Conservation (phyloP, 2,113 vertebrate genomes). For the Sphyrna mokarran region DNA sequence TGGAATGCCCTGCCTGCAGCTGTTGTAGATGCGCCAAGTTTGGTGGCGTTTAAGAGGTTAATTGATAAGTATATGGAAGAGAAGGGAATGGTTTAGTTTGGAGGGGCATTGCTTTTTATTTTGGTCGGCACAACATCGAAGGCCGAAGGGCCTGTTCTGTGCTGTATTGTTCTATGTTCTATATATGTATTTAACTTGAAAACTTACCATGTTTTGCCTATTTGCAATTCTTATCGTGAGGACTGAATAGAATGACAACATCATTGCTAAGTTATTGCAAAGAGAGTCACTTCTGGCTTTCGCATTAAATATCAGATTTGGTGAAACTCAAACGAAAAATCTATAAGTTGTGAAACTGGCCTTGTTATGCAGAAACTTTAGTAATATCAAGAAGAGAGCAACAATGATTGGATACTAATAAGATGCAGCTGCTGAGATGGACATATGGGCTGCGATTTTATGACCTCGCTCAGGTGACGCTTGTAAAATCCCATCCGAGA, state of each 20-base stretch:
- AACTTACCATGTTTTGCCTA: neutral
- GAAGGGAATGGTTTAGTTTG: no score
- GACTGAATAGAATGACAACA: neutral
- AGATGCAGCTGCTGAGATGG: neutral
- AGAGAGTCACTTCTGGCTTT: neutral
- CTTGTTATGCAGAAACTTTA: neutral
- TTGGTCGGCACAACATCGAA: no score
- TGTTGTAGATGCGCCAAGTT: no score
- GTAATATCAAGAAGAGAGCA: neutral
- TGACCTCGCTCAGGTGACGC: no score
- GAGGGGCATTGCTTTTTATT: no score
- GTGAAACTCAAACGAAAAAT: neutral
- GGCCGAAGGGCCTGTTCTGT: no score
- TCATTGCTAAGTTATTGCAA: neutral
- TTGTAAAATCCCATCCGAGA: no score
- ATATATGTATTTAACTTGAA: neutral
- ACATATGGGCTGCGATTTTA: neutral
- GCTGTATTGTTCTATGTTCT: no score
- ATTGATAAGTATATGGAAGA: no score
- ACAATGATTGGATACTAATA: neutral
- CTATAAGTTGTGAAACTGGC: neutral
- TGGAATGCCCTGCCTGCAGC: no score
- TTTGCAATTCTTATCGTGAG: neutral
- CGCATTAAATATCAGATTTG: neutral
- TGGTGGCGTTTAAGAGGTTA: no score